Evolutionary conservation across 2,797 vertebrate species (phyloP).

Genomic region (Pseudochaenichthys georgianus): DNA sequence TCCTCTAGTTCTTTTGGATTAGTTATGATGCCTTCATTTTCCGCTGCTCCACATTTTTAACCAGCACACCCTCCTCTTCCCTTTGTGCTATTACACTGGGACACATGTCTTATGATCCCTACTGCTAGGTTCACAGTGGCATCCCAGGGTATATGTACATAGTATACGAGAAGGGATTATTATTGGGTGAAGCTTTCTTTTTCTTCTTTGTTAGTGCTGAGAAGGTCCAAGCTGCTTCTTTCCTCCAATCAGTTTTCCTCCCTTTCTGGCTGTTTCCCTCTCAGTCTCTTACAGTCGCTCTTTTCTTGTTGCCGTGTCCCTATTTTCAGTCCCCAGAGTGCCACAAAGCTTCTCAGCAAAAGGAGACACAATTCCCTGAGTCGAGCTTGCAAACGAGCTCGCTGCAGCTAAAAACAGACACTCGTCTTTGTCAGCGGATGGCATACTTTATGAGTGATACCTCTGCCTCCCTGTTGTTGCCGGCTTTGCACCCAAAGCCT

Average conservation of each 20-base stretch:
- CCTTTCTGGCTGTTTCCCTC: conserved; percentile 15
- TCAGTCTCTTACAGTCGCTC: conserved; percentile 29
- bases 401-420: conserved; percentile 76
- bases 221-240: conserved; percentile 44
- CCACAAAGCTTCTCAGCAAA: conserved; percentile 64
- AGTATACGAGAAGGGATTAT: conserved; percentile 69
- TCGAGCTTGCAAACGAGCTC: conserved; percentile 64
- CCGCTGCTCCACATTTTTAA: conserved; percentile 32
- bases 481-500: conserved; percentile 15
- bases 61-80: conserved; percentile 36
- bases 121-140: conserved; percentile 54
- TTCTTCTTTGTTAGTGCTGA: conserved; percentile 45
- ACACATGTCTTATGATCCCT: conserved; percentile 43
- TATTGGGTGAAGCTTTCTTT: conserved; percentile 57
- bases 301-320: conserved; percentile 58
- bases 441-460: conserved; percentile 59
- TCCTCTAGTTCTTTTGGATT: conserved; percentile 35
- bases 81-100: conserved; percentile 25
- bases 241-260: conserved; percentile 29
- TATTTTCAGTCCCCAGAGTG: conserved; percentile 71
- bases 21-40: conserved; percentile 22
- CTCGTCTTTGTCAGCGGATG: conserved; percentile 64
- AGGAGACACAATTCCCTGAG: conserved; percentile 63
- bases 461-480: conserved; percentile 47
- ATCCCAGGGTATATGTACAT: conserved; percentile 54